Base-by-base conservation (phyloP, 2,797 vertebrate species). In the Australoheros facetus region DNA sequence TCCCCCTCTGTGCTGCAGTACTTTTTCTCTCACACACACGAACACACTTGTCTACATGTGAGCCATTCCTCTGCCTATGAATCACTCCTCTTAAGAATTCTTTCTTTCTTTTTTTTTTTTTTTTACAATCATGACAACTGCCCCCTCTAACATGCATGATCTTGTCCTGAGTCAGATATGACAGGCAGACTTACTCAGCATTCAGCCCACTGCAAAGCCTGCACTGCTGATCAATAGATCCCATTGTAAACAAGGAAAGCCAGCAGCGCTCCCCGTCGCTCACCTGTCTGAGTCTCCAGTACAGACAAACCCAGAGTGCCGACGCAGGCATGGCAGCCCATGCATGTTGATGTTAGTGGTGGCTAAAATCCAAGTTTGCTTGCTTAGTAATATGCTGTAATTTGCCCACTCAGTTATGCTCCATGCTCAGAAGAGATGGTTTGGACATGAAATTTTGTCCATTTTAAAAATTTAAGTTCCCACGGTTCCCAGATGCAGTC, bases 251-350 rank as follows among this genome's bases (percentile, higher is more conserved):
- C 87, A 90, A 84, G 78, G 37, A 54, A 51, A 78, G 53, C 69
- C 79, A 51, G 71, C 77, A 16, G 57, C 7, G 8, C 81, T 73
- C 51, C 77, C 58, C 30, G 2, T 78, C 5, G 19, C 94, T 95
- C 93, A 95, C 93, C 94, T 93, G 85, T 89, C 85, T 83, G 91
- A 90, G 85, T 88, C 78, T 87, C 89, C 80, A 37, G 81, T 79
- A 92, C 48, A 87, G 70, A 85, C 84, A 73, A 85, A 81, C 59
- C 87, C 86, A 83, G 74, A 84, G 59, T 74, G 76, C 84, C 71
- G 78, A 81, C 21, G 81, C 82, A 79, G 84, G 82, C 92, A 94
- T 94, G 78, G 74, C 89, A 81, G 60, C 69, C 58, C 51, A 56
- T 13, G 70, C 92, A 92, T 94, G 83, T 56, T 88, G 89, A 79